Percentiles rank a stretch among this genome's conserved stretches.
phyloP scores from a whole-genome alignment of 2,797 vertebrate species.

The Rachycentron canadum region DNA sequence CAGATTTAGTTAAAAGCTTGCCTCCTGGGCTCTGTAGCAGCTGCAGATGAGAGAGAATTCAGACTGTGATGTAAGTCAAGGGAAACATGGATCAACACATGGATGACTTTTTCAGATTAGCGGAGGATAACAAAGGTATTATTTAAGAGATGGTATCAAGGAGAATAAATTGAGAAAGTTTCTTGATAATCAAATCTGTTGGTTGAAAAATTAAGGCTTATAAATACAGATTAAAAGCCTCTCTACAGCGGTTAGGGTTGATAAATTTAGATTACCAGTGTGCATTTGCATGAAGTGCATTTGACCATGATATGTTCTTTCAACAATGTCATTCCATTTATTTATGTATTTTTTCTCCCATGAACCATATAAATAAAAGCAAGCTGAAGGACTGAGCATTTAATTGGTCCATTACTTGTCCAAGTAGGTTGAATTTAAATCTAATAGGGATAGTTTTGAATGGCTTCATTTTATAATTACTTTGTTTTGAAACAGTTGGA shows the following conservation, averaged over 20 bases:
- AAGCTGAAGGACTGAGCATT: background rate
- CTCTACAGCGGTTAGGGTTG: background rate
- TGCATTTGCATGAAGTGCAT: too few species aligned
- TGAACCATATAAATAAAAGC: background rate
- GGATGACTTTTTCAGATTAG: constrained; percentile 63
- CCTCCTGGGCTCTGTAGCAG: constrained; percentile 22
- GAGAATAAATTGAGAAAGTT: background rate
- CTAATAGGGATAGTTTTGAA: background rate
- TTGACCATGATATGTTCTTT: background rate
- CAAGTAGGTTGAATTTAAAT: background rate
- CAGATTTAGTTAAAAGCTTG: constrained; percentile 54
- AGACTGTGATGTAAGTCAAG: constrained; percentile 50
- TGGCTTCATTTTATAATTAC: constrained; percentile 10
- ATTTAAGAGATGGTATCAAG: constrained; percentile 28
- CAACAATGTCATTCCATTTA: background rate
- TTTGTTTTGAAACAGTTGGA: constrained; percentile 1
- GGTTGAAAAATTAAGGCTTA: background rate
- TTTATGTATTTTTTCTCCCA: too few species aligned
- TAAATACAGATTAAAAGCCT: constrained; percentile 1
- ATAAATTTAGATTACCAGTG: too few species aligned
- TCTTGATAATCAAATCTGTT: background rate
- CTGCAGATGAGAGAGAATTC: constrained; percentile 47
- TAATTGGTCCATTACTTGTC: background rate
- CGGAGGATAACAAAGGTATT: constrained; percentile 45
- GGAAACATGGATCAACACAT: constrained; percentile 54